Percentiles rank a stretch among this genome's conserved stretches.
These are phyloP conservation scores for Drosophila lowei DNA, from an alignment of 1,140 invertebrate genomes.

Conservation along the genomic window DNA sequence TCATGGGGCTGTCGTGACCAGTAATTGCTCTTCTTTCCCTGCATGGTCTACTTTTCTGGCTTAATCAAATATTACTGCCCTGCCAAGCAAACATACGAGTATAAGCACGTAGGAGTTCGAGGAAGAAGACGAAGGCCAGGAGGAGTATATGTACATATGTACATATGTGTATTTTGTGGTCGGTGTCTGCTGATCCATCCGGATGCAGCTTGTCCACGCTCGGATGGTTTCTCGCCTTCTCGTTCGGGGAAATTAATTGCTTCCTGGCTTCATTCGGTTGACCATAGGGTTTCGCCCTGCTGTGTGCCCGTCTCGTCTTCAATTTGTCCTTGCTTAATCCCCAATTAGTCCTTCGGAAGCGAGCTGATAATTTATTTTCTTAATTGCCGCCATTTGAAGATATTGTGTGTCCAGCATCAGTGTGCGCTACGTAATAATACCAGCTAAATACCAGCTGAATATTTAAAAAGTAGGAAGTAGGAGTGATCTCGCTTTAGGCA, in stretches of 20 bases:
- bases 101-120: neutral
- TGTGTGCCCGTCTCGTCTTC: slow-evolving; percentile 15
- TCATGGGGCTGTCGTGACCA: slow-evolving; percentile 62
- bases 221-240: slow-evolving; percentile 24
- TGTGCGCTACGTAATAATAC: too few species aligned
- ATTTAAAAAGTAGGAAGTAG: too few species aligned
- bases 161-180: neutral
- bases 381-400: slow-evolving; percentile 22
- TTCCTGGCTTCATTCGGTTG: slow-evolving; percentile 67
- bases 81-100: slow-evolving; percentile 3
- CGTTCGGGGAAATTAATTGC: slow-evolving; percentile 68
- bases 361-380: slow-evolving; percentile 46
- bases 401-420: too few species aligned
- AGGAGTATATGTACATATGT: neutral
- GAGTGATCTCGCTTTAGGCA: too few species aligned
- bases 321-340: slow-evolving; percentile 72
- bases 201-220: slow-evolving; percentile 61
- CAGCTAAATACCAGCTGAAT: too few species aligned
- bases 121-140: too few species aligned
- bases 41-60: slow-evolving; percentile 51
- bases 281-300: slow-evolving; percentile 33
- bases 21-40: slow-evolving; percentile 68
- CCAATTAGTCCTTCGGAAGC: slow-evolving; percentile 63
- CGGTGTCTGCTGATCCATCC: slow-evolving; percentile 17
- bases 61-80: slow-evolving; percentile 72